These are phyloP conservation scores for Grallaria varia DNA, from an alignment of 2,113 vertebrate genomes.

Conservation along the genomic window DNA sequence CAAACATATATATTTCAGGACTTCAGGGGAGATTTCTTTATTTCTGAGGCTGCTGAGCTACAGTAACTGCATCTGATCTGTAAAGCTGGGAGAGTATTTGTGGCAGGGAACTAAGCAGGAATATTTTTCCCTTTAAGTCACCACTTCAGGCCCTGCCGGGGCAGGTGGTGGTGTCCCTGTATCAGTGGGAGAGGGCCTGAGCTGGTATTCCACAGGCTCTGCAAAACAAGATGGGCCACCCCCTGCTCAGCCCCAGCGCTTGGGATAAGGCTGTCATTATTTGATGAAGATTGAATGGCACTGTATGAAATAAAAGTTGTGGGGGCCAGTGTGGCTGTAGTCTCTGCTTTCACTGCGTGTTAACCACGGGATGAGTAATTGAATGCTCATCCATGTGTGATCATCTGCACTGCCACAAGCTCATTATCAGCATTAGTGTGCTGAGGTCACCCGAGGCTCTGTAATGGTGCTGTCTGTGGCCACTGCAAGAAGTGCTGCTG, in stretches of 20 bases:
- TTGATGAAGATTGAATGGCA: background rate
- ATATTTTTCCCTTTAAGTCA: background rate
- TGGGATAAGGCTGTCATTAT: constrained; percentile 37
- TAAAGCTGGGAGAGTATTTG: background rate
- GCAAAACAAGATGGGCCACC: background rate
- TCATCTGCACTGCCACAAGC: background rate
- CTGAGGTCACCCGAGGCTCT: background rate
- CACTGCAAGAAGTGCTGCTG: background rate
- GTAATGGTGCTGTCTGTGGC: background rate
- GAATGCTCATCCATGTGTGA: constrained; percentile 16
- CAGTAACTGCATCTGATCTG: background rate
- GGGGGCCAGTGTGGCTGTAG: background rate
- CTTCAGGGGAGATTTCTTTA: background rate
- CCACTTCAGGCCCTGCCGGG: background rate
- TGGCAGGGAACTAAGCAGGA: background rate
- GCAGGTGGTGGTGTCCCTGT: background rate
- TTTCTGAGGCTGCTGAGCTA: background rate
- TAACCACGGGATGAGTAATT: constrained; percentile 26
- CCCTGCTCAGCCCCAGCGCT: background rate
- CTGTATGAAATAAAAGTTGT: background rate
- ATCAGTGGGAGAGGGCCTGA: background rate
- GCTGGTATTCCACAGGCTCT: background rate
- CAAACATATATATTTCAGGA: background rate
- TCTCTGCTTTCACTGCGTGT: background rate
- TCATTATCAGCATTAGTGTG: background rate